Conservation (phyloP, 2,113 vertebrate species). For the Ptyas mucosa region DNA sequence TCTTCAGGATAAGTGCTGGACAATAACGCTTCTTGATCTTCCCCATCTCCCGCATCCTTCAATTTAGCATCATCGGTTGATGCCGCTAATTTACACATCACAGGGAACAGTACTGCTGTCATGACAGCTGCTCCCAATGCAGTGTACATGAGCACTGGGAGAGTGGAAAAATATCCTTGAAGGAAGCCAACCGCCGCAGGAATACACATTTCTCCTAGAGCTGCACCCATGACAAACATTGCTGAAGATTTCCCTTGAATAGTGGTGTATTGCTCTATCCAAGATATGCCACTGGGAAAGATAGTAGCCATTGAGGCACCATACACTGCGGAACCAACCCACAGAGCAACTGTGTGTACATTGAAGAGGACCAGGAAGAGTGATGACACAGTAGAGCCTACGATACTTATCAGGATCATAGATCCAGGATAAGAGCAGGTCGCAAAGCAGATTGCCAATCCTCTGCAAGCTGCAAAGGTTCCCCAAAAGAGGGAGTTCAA, state of each 20-base stretch:
- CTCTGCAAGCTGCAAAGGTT: conserved; percentile 77
- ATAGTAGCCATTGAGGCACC: conserved; percentile 87
- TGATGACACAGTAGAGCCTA: conserved; percentile 73
- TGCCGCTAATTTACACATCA: conserved; percentile 85
- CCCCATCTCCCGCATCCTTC: conserved; percentile 57
- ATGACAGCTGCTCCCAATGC: conserved; percentile 67
- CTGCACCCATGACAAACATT: conserved; percentile 81
- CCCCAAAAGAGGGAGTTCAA: conserved; percentile 93
- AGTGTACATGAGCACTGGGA: conserved; percentile 82
- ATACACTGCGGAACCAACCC: conserved; percentile 78
- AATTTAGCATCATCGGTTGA: conserved; percentile 24
- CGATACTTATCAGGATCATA: conserved; percentile 83
- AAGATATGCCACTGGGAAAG: conserved; percentile 91
- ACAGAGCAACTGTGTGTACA: conserved; percentile 62
- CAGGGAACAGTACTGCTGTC: conserved; percentile 83
- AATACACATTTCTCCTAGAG: conserved; percentile 90
- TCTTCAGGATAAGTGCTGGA: conserved; percentile 69
- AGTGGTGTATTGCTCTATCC: conserved; percentile 90
- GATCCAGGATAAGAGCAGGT: conserved; percentile 77
- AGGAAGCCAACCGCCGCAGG: conserved; percentile 79
- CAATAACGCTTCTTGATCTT: conserved; percentile 78
- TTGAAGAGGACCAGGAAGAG: conserved; percentile 77
- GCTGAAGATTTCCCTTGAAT: conserved; percentile 77
- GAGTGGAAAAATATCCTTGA: conserved; percentile 62
- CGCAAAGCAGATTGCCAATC: conserved; percentile 81